These are phyloP conservation scores for Salpingus planirostris DNA, from an alignment of 2,888 invertebrate genomes.

Conservation along the genomic window DNA sequence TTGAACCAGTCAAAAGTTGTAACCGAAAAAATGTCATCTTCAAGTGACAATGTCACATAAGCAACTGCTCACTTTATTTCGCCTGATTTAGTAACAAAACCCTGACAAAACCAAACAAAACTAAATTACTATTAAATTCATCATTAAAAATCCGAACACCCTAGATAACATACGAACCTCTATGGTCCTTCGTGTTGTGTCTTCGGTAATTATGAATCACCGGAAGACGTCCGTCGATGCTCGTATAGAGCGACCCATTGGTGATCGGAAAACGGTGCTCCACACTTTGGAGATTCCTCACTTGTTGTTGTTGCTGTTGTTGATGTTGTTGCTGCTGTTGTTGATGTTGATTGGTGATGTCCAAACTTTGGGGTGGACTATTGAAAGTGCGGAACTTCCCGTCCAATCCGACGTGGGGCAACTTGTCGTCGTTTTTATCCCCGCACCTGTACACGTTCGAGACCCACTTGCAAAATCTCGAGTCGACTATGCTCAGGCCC, in stretches of 20 bases:
- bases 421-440: slow-evolving; percentile 36
- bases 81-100: too few relatives aligned
- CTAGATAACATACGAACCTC: too few relatives aligned
- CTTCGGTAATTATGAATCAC: slow-evolving; percentile 44
- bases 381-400: slow-evolving; percentile 52
- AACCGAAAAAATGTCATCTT: too few relatives aligned
- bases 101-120: too few relatives aligned
- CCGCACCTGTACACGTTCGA: slow-evolving; percentile 44
- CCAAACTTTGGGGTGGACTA: slow-evolving; percentile 38
- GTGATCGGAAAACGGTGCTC: slow-evolving; percentile 51
- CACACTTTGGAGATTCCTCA: slow-evolving; percentile 39
- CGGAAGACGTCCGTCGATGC: slow-evolving; percentile 46
- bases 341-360: slow-evolving; percentile 27
- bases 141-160: too few relatives aligned
- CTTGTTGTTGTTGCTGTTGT: slow-evolving; percentile 30
- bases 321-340: too few relatives aligned
- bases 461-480: slow-evolving; percentile 49
- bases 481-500: slow-evolving; percentile 49
- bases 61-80: too few relatives aligned
- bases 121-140: too few relatives aligned
- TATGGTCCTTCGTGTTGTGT: slow-evolving; percentile 35
- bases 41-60: too few relatives aligned
- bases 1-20: too few relatives aligned
- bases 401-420: slow-evolving; percentile 46
- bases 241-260: slow-evolving; percentile 49